A percentile compares a stretch with the other conserved stretches of the same genome.
These are phyloP conservation scores for Parapsyche elsis DNA, from an alignment of 1,140 invertebrate species.

Conservation along the genomic window DNA sequence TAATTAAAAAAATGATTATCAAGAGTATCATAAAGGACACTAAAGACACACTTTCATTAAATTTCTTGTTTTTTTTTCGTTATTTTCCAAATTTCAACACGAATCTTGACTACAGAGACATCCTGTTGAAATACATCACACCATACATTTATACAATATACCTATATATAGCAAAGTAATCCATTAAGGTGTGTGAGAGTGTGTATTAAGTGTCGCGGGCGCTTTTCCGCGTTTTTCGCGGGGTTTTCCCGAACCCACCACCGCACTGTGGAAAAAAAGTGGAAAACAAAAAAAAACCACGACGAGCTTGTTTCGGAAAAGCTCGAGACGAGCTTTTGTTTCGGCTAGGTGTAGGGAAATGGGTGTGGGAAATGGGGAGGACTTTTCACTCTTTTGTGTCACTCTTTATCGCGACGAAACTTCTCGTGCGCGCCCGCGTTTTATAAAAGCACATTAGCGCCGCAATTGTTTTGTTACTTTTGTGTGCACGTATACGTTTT, in stretches of 20 bases:
- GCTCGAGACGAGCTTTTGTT: slow-evolving; percentile 30
- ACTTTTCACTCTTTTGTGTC: slow-evolving; percentile 45
- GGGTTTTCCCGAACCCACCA: neutral
- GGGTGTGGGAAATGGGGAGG: too few species aligned
- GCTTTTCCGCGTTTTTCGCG: slow-evolving; percentile 1
- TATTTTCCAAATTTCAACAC: too few species aligned
- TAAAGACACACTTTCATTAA: too few species aligned
- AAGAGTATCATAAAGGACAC: too few species aligned
- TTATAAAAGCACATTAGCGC: slow-evolving; percentile 46
- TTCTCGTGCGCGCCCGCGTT: slow-evolving; percentile 36
- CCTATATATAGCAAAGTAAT: too few species aligned
- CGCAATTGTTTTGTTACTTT: slow-evolving; percentile 30
- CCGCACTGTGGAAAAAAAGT: neutral
- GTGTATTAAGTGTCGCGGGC: neutral
- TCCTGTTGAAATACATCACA: too few species aligned
- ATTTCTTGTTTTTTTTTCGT: too few species aligned
- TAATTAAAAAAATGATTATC: too few species aligned
- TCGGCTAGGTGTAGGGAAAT: neutral
- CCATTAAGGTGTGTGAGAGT: too few species aligned
- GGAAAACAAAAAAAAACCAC: slow-evolving; percentile 23
- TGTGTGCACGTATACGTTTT: neutral
- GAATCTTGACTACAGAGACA: too few species aligned
- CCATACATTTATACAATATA: too few species aligned
- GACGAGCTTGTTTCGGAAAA: slow-evolving; percentile 19
- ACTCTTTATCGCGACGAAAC: slow-evolving; percentile 47